These are phyloP conservation scores for Agelastica alni DNA, from an alignment of 2,888 invertebrate genomes.

Conservation along the genomic window DNA sequence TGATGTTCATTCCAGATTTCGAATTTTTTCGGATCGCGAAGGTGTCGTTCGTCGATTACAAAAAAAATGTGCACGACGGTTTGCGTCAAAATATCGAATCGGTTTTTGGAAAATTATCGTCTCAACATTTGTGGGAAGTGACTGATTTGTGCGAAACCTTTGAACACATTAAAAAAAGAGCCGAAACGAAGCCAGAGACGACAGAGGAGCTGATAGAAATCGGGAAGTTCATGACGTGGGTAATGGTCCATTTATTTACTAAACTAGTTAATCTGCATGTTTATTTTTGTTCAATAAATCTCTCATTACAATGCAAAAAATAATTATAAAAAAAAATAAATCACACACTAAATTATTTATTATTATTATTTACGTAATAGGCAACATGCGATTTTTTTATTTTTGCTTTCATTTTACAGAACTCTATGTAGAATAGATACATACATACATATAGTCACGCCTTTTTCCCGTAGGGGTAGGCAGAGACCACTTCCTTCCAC, in stretches of 20 bases:
- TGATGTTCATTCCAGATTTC: slow-evolving; percentile 65
- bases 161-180: slow-evolving; percentile 68
- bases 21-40: slow-evolving; percentile 69
- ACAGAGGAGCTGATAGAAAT: slow-evolving; percentile 81
- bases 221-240: slow-evolving; percentile 67
- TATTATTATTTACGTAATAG: no score
- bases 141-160: slow-evolving; percentile 71
- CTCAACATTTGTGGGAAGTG: slow-evolving; percentile 68
- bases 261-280: no score
- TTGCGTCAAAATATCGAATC: slow-evolving; percentile 62
- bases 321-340: no score
- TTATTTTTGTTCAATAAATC: no score
- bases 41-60: slow-evolving; percentile 64
- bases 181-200: slow-evolving; percentile 72
- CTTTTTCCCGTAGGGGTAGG: no score
- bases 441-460: no score
- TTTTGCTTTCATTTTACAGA: no score
- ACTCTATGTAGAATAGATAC: no score
- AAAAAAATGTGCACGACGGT: slow-evolving; percentile 62
- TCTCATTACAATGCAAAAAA: no score
- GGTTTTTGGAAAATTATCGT: slow-evolving; percentile 66
- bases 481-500: no score
- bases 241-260: background rate
- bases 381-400: no score
- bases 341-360: no score